Conservation (phyloP, 2,113 vertebrate genomes). For the Microtus oregoni region DNA sequence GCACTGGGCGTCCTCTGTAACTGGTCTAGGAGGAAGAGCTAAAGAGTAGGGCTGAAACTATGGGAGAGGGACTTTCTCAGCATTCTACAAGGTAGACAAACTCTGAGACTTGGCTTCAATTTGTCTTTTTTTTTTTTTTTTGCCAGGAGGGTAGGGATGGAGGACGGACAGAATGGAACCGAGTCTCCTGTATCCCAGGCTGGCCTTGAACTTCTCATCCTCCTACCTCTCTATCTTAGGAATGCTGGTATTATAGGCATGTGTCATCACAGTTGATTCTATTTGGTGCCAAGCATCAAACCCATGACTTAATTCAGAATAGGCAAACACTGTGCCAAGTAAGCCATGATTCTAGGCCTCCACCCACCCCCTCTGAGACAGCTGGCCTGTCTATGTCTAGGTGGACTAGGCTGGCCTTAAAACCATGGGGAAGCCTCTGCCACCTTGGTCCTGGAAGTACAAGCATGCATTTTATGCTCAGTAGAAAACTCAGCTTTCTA, state of each 20-base stretch:
- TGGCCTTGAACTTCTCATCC: background rate
- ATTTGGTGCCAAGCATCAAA: background rate
- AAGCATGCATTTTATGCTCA: background rate
- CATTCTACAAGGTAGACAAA: slow-evolving; percentile 44
- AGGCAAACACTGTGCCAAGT: background rate
- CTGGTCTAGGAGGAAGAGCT: background rate
- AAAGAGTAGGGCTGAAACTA: background rate
- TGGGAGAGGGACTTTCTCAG: slow-evolving; percentile 8
- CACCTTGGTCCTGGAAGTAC: background rate
- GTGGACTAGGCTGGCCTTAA: background rate
- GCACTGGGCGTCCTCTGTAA: background rate
- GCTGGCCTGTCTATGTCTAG: background rate
- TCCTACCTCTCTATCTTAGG: background rate
- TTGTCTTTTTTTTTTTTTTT: background rate
- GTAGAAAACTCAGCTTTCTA: slow-evolving; percentile 37
- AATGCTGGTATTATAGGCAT: background rate
- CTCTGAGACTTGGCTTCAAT: background rate
- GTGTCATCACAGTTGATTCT: background rate
- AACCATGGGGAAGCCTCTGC: background rate
- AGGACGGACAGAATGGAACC: background rate
- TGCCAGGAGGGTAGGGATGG: background rate
- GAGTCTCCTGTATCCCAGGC: background rate
- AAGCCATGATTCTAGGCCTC: background rate
- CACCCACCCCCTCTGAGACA: background rate
- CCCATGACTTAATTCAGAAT: background rate